phyloP scores from a whole-genome alignment of 1,140 invertebrate species.

The Chlorops oryzae region DNA sequence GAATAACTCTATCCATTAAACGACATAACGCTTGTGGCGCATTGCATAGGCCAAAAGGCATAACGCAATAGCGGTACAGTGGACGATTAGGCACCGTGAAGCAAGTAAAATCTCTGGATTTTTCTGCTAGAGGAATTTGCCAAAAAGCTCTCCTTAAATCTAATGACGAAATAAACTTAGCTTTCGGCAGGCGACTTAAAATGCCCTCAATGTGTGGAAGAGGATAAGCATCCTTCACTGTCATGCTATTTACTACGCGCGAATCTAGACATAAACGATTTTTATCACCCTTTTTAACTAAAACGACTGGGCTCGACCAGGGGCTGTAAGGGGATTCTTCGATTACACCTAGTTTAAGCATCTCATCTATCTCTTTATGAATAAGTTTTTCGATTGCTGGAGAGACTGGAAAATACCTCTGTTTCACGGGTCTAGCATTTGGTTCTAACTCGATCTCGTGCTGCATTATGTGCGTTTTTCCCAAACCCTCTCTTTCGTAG shows the following conservation, averaged over 20 bases:
- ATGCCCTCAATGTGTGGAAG: constrained; percentile 32
- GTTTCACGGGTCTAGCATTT: neutral
- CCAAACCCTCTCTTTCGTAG: too few relatives aligned
- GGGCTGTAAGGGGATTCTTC: constrained; percentile 8
- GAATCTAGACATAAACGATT: constrained; percentile 41
- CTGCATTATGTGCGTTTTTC: constrained; percentile 20
- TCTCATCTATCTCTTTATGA: constrained; percentile 21
- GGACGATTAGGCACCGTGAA: constrained; percentile 33
- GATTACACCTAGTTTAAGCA: constrained; percentile 21
- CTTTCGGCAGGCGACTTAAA: constrained; percentile 32
- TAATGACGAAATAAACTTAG: constrained; percentile 18
- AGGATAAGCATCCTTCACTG: constrained; percentile 33
- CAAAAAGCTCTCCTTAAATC: constrained; percentile 16
- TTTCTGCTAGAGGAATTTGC: constrained; percentile 21
- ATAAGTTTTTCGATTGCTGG: constrained; percentile 22
- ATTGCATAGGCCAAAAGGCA: constrained; percentile 15
- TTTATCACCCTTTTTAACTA: constrained; percentile 14
- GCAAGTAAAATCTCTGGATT: constrained; percentile 38
- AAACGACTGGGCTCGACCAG: constrained; percentile 6
- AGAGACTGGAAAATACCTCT: neutral
- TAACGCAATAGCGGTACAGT: constrained; percentile 28
- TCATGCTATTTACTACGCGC: constrained; percentile 39
- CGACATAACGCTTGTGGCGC: constrained; percentile 7
- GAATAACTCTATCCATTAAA: constrained; percentile 10
- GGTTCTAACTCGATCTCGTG: constrained; percentile 18